These are phyloP conservation scores for Drosophila repletoides DNA, from an alignment of 1,140 invertebrate genomes.

Conservation along the genomic window DNA sequence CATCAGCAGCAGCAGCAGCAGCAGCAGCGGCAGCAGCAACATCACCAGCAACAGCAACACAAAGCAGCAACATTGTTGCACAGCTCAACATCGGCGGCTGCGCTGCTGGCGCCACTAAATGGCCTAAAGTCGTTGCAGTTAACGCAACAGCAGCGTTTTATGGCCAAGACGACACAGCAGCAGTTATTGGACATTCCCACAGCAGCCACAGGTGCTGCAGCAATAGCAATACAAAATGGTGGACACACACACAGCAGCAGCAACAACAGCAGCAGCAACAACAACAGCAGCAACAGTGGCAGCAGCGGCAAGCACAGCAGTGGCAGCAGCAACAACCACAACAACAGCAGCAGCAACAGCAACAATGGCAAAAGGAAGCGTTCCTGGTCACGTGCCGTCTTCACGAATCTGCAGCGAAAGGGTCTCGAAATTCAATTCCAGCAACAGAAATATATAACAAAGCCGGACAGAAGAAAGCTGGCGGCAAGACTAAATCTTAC, in stretches of 20 bases:
- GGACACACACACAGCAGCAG: slow-evolving; percentile 10
- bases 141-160: slow-evolving; percentile 58
- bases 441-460: slow-evolving; percentile 98
- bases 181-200: slow-evolving; percentile 49
- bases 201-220: slow-evolving; percentile 20
- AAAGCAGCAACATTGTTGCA: slow-evolving; percentile 31
- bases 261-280: background rate
- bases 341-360: background rate
- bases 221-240: slow-evolving; percentile 36
- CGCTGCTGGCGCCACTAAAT: slow-evolving; percentile 55
- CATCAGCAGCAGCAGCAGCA: slow-evolving; percentile 34
- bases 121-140: slow-evolving; percentile 57
- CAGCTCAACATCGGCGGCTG: slow-evolving; percentile 21
- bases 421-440: slow-evolving; percentile 97
- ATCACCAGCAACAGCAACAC: slow-evolving; percentile 30
- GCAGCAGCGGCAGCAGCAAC: slow-evolving; percentile 45
- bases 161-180: slow-evolving; percentile 42
- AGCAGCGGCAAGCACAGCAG: slow-evolving; percentile 1
- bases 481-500: slow-evolving; percentile 97
- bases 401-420: slow-evolving; percentile 96
- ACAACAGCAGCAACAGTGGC: slow-evolving; percentile 7
- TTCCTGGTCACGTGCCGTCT: slow-evolving; percentile 97
- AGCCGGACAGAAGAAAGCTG: slow-evolving; percentile 97
- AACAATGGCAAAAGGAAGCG: slow-evolving; percentile 88
- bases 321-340: background rate